Evolutionary conservation across 2,888 invertebrate species (phyloP), one percentile per base, ranked within the genome.

Genomic region (Agrochola lota): DNA sequence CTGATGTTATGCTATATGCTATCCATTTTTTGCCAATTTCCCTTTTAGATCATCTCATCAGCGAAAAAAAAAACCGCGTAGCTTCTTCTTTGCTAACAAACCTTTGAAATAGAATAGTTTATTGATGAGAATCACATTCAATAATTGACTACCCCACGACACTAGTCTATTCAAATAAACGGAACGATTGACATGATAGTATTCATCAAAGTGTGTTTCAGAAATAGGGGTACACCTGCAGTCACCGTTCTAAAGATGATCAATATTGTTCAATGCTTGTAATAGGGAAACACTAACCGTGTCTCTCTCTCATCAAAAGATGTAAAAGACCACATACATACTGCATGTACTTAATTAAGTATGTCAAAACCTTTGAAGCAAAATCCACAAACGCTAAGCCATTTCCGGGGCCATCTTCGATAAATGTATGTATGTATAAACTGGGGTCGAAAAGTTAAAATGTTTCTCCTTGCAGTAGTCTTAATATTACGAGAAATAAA

Each of bases 351-450:
- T 9, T 75, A 55, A 12, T 57, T 49, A n/a, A n/a, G n/a, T n/a
- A 30, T n/a, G n/a, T 40, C 15, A 62, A 62, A 72, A 40, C 60
- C 79, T 79, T 80, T 80, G 74, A 81, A 55, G 66, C 55, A 23
- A 74, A 68, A 57, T 74, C 74, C 62, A 63, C 67, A 68, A 81
- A 81, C 55, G 81, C 26, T 59, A 72, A 79, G 55, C 66, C 52
- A 30, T 79, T 80, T 67, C 55, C 60, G 73, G 15, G 40, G 6
- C 30, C 46, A 63, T 55, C 23, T 80, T 80, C 46, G 26, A 60
- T 35, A 55, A 60, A 73, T 73, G 23, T 57, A 4, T 26, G 1
- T 0, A 1, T 9, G 30, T 67, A n/a, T 57, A 46, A 49, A 12
- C 40, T 46, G 35, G 55, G 63, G 7, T 40, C 12, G 20, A 49